phyloP scores from a whole-genome alignment of 2,113 vertebrate genomes.

The Accipiter virgatus region DNA sequence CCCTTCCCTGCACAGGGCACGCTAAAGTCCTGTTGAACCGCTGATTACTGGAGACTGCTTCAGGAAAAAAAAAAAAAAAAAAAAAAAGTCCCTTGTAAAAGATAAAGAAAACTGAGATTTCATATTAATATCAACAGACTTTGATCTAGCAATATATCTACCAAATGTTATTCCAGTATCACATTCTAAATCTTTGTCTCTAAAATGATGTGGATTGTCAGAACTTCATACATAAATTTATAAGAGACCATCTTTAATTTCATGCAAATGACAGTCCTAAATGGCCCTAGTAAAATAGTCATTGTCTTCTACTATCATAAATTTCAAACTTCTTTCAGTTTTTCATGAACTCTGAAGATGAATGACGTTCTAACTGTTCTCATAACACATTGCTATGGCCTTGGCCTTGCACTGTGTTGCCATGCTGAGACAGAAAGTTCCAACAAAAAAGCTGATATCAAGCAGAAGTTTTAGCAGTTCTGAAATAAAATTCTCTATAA shows the following conservation, averaged over 20 bases:
- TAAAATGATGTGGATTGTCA: conserved; percentile 12
- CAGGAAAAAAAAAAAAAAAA: not conserved
- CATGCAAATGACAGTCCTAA: conserved; percentile 54
- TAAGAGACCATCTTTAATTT: conserved; percentile 48
- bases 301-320: conserved; percentile 19
- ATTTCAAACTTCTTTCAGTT: not conserved
- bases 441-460: not conserved
- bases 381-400: not conserved
- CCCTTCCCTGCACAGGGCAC: not conserved
- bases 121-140: conserved; percentile 31
- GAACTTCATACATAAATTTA: conserved; percentile 55
- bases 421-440: not conserved
- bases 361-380: not conserved
- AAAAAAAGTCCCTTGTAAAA: not conserved
- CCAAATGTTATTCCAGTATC: conserved; percentile 40
- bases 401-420: not conserved
- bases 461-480: not conserved
- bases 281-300: conserved; percentile 22
- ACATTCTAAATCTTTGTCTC: conserved; percentile 26
- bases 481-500: not conserved
- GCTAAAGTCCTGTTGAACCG: not conserved
- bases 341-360: not conserved
- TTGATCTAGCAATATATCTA: conserved; percentile 37
- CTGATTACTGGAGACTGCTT: not conserved
- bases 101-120: conserved; percentile 45